phyloP scores from a whole-genome alignment of 1,140 invertebrate genomes.

The Drosophila asahinai region DNA sequence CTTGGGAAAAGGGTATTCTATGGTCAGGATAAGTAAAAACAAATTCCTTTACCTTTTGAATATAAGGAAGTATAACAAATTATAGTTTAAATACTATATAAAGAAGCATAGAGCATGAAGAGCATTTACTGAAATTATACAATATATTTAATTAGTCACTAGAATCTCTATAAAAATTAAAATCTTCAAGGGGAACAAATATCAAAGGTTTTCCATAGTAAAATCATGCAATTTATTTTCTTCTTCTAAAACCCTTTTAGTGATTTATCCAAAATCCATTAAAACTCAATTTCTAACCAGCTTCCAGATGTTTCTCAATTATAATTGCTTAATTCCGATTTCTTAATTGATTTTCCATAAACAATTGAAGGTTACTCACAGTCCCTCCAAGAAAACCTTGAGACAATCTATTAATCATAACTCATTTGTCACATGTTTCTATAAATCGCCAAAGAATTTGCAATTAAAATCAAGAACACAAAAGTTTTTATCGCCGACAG shows the following conservation, averaged over 20 bases:
- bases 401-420: conserved; percentile 35
- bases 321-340: neutral
- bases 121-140: too few species aligned
- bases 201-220: too few species aligned
- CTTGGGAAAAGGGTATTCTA: too few species aligned
- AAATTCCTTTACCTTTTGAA: too few species aligned
- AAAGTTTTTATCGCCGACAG: conserved; percentile 26
- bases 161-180: neutral
- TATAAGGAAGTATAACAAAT: too few species aligned
- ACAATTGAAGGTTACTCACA: conserved; percentile 11
- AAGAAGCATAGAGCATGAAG: too few species aligned
- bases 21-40: too few species aligned
- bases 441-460: conserved; percentile 1
- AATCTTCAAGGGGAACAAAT: too few species aligned
- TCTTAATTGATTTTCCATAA: conserved; percentile 4
- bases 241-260: neutral
- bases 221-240: too few species aligned
- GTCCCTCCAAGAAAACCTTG: neutral
- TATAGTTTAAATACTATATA: too few species aligned
- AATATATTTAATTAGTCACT: too few species aligned
- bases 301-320: neutral
- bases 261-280: neutral
- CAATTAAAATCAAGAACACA: conserved; percentile 6
- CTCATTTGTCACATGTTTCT: conserved; percentile 16
- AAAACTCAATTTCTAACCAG: neutral